Evolutionary conservation across 2,888 invertebrate species (phyloP).

Genomic region (Euzetes globulus): DNA sequence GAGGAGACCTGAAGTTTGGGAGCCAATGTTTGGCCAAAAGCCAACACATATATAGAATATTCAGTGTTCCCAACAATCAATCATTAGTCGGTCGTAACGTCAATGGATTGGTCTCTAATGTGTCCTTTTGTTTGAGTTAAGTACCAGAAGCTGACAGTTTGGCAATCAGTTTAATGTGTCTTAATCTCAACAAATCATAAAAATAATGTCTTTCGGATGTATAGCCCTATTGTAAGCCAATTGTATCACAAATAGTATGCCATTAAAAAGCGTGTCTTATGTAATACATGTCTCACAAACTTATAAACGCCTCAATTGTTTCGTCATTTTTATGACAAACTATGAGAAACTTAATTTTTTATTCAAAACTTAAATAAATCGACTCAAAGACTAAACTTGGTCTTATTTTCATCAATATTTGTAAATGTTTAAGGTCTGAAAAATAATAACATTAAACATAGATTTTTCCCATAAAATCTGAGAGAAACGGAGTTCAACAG

Average conservation of each 20-base stretch:
- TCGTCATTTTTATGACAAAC: neutral
- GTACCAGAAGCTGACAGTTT: slow-evolving; percentile 4
- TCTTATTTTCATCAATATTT: neutral
- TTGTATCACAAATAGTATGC: neutral
- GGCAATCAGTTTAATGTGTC: slow-evolving; percentile 13
- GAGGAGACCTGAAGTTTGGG: neutral
- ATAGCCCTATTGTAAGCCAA: neutral
- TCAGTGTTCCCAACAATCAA: neutral
- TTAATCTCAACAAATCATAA: slow-evolving; percentile 16
- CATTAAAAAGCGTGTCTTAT: neutral
- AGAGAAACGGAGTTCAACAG: no score
- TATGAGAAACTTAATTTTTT: neutral
- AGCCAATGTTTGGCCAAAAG: neutral
- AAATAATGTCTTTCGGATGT: slow-evolving; percentile 1
- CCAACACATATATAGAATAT: neutral
- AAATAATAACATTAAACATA: no score
- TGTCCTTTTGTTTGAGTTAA: slow-evolving; percentile 10
- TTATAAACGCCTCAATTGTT: neutral
- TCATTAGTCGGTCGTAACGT: neutral
- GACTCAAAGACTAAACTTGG: neutral
- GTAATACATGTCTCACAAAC: no score
- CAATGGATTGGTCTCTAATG: neutral
- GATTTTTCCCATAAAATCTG: no score
- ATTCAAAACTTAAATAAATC: neutral
- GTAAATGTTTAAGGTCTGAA: neutral